A percentile compares a stretch with the other conserved stretches of the same genome.
These are phyloP conservation scores for Drosophila prolongata DNA, from an alignment of 2,888 invertebrate genomes.

Conservation along the genomic window DNA sequence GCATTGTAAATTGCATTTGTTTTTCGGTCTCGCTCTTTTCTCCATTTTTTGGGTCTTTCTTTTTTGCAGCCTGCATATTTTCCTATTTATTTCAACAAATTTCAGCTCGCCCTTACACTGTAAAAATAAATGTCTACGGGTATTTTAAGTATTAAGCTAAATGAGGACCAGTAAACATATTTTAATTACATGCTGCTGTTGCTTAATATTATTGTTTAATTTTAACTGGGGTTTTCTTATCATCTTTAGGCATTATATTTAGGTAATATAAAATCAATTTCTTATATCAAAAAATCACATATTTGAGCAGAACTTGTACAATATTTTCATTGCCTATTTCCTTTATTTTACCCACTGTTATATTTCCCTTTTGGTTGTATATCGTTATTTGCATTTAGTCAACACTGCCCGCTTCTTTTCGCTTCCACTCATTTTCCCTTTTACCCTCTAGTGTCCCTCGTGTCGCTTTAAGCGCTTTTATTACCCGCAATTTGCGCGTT, in stretches of 20 bases:
- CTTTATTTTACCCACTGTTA: neutral
- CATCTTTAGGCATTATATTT: too few relatives aligned
- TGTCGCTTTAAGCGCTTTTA: slow-evolving; percentile 63
- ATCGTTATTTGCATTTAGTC: slow-evolving; percentile 33
- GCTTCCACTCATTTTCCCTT: slow-evolving; percentile 1
- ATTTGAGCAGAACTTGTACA: neutral
- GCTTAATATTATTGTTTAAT: too few relatives aligned
- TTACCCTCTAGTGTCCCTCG: slow-evolving; percentile 29
- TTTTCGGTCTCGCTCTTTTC: slow-evolving; percentile 34
- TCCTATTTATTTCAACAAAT: slow-evolving; percentile 35
- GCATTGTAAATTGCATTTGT: slow-evolving; percentile 68
- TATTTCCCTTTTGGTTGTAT: slow-evolving; percentile 6
- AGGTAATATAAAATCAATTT: neutral
- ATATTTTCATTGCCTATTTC: neutral
- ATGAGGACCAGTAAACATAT: too few relatives aligned
- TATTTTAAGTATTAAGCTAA: too few relatives aligned
- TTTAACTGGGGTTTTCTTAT: too few relatives aligned
- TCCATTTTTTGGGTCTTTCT: slow-evolving; percentile 2
- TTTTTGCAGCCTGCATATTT: slow-evolving; percentile 25
- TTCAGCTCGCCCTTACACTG: slow-evolving; percentile 1
- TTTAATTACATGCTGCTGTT: too few relatives aligned
- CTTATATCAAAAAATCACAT: neutral
- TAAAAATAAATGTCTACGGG: neutral
- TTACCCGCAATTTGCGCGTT: slow-evolving; percentile 75
- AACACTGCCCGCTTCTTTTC: slow-evolving; percentile 29